phyloP scores from a whole-genome alignment of 2,888 invertebrate genomes.

The Neuroscelio doddi region DNA sequence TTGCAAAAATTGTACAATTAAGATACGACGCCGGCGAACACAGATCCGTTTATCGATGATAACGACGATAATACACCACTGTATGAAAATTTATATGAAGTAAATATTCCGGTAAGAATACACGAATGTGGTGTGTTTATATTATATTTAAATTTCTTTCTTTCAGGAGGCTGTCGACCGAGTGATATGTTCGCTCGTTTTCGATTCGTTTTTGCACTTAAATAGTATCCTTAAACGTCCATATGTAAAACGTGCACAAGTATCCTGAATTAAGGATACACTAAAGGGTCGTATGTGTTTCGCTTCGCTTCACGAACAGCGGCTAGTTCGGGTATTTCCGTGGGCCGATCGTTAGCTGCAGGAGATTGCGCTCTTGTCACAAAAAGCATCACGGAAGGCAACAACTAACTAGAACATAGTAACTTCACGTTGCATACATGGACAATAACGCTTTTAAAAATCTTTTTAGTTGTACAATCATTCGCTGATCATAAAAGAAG shows the following conservation, averaged over 20 bases:
- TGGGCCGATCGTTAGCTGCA: slow-evolving; percentile 61
- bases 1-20: background rate
- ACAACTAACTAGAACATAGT: slow-evolving; percentile 3
- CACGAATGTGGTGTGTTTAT: background rate
- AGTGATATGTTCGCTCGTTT: background rate
- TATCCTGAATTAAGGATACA: slow-evolving; percentile 24
- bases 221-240: slow-evolving; percentile 18
- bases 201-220: background rate
- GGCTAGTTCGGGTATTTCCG: slow-evolving; percentile 61
- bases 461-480: background rate
- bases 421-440: background rate
- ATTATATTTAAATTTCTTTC: background rate
- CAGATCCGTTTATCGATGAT: background rate
- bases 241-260: slow-evolving; percentile 18
- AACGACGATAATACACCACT: background rate
- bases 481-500: background rate
- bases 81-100: background rate
- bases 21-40: background rate
- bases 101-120: background rate
- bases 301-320: slow-evolving; percentile 21
- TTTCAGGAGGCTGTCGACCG: background rate
- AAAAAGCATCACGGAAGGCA: slow-evolving; percentile 4
- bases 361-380: slow-evolving; percentile 35
- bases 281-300: slow-evolving; percentile 24
- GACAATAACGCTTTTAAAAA: background rate